These are phyloP conservation scores for Hemiprocne comata DNA, from an alignment of 2,113 vertebrate genomes.

Conservation along the genomic window DNA sequence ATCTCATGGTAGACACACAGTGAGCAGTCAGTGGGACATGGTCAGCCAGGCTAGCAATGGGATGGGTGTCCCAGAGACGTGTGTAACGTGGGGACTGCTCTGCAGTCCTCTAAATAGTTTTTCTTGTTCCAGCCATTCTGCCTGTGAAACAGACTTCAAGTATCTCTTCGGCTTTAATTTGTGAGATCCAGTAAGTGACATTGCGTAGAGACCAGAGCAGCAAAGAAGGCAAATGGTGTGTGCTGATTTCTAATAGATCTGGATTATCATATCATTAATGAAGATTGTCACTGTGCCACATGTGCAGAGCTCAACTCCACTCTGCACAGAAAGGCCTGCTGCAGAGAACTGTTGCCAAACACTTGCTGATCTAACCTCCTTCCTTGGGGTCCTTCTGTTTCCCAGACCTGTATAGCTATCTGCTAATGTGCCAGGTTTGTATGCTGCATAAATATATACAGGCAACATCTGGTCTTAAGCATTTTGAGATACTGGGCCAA, in stretches of 20 bases:
- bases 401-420: neutral
- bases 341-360: neutral
- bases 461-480: no score
- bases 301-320: fast-evolving
- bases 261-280: neutral
- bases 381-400: neutral
- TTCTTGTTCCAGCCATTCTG: neutral
- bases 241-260: neutral
- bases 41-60: neutral
- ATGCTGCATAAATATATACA: fast-evolving
- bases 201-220: neutral
- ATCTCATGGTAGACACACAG: fast-evolving
- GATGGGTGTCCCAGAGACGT: neutral
- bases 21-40: neutral
- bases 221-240: neutral
- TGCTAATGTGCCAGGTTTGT: neutral
- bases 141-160: neutral
- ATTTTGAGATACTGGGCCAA: fast-evolving
- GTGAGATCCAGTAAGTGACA: neutral
- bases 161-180: neutral
- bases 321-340: neutral
- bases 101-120: neutral
- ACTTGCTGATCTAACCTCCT: no score
- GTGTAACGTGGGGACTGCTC: neutral
- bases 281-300: neutral